Evolutionary conservation across 2,113 vertebrate genomes (phyloP).

Genomic region (Aix galericulata): DNA sequence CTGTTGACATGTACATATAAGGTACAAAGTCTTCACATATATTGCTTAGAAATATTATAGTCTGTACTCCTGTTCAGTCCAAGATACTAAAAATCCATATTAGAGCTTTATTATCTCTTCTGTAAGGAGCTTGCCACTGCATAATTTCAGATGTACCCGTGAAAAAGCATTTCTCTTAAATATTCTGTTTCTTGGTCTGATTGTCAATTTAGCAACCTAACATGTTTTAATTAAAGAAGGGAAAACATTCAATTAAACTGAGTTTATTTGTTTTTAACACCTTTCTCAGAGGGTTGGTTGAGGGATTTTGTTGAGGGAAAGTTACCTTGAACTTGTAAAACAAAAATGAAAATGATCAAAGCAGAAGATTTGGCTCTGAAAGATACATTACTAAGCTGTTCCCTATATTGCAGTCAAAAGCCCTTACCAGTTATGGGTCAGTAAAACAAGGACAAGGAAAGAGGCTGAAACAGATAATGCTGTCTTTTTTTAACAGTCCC

Average conservation of each 20-base stretch:
- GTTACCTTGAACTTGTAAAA: not conserved
- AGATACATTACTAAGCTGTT: not conserved
- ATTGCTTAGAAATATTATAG: not conserved
- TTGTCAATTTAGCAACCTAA: not conserved
- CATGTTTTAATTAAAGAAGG: not conserved
- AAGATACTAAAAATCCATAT: not conserved
- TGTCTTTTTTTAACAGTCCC: not conserved
- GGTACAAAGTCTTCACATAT: not conserved
- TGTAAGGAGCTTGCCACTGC: not conserved
- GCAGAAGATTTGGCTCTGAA: not conserved
- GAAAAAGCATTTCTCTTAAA: not conserved
- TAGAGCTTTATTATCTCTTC: not conserved
- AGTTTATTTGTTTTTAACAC: not conserved
- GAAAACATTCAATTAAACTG: not conserved
- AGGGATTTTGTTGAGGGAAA: not conserved
- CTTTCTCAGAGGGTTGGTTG: not conserved
- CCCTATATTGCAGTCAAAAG: slow-evolving; percentile 1
- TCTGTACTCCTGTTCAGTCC: not conserved
- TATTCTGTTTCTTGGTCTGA: not conserved
- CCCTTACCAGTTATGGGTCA: not conserved
- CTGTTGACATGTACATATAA: fast-evolving
- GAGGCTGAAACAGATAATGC: slow-evolving; percentile 10
- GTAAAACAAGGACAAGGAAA: not conserved
- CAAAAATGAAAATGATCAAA: slow-evolving; percentile 4
- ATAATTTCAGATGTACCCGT: not conserved